Conservation (phyloP, 1,140 invertebrate species). For the Varroa destructor region DNA sequence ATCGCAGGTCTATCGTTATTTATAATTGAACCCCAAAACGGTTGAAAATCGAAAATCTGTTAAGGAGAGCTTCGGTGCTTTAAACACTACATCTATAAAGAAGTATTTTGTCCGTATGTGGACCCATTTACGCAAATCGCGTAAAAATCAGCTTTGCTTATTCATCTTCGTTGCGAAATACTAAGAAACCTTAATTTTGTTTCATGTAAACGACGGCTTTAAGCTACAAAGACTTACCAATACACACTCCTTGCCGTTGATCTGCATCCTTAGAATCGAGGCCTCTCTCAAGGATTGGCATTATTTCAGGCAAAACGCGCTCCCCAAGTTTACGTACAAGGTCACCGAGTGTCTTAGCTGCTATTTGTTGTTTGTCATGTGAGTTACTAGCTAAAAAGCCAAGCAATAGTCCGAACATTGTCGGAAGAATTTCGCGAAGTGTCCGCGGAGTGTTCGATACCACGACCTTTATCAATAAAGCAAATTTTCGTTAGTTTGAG, state of each 20-base stretch:
- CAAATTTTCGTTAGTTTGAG: neutral
- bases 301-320: constrained; percentile 89
- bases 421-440: constrained; percentile 87
- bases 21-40: too few species aligned
- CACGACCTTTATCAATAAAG: constrained; percentile 44
- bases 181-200: too few species aligned
- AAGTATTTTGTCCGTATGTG: too few species aligned
- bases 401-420: constrained; percentile 74
- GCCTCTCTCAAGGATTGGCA: constrained; percentile 87
- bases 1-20: too few species aligned
- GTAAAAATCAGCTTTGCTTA: too few species aligned
- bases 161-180: too few species aligned
- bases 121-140: too few species aligned
- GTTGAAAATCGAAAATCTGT: too few species aligned
- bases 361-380: constrained; percentile 85
- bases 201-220: too few species aligned
- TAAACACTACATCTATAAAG: too few species aligned
- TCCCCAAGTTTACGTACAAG: constrained; percentile 93
- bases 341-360: constrained; percentile 88
- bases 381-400: constrained; percentile 87
- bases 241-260: constrained; percentile 93
- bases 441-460: constrained; percentile 92
- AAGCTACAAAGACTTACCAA: constrained; percentile 47
- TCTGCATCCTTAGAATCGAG: constrained; percentile 76
- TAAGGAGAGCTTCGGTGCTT: too few species aligned